Conservation (phyloP, 2,888 invertebrate genomes). For the Caenorhabditis macrosperma region DNA sequence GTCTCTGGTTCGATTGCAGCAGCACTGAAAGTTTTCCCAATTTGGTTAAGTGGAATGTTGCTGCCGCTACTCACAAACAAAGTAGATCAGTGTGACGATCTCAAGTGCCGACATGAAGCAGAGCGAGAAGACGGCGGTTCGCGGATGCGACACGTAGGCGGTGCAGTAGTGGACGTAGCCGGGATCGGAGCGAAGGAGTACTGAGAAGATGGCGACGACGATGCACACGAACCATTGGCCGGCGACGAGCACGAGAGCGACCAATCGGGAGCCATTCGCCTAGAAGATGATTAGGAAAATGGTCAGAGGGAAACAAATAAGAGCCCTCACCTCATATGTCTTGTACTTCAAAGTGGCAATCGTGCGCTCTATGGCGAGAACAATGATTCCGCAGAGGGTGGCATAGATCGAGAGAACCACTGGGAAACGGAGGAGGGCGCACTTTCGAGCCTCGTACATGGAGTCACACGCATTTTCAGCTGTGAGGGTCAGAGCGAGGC, state of each 20-base stretch:
- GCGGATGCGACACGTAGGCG: slow-evolving; percentile 68
- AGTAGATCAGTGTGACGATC: slow-evolving; percentile 59
- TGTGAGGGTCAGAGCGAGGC: slow-evolving; percentile 45
- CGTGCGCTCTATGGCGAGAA: slow-evolving; percentile 66
- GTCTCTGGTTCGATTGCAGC: slow-evolving; percentile 59
- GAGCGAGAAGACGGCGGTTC: slow-evolving; percentile 65
- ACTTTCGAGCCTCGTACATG: slow-evolving; percentile 56
- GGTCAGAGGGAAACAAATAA: too few species aligned
- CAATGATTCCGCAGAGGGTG: slow-evolving; percentile 66
- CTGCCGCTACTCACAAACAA: slow-evolving; percentile 37
- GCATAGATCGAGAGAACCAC: slow-evolving; percentile 67
- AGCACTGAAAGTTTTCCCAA: slow-evolving; percentile 32
- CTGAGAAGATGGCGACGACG: slow-evolving; percentile 53
- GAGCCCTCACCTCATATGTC: slow-evolving; percentile 65
- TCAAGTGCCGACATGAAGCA: slow-evolving; percentile 66
- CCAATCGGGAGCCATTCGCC: slow-evolving; percentile 59
- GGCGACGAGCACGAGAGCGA: slow-evolving; percentile 49
- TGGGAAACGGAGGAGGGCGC: slow-evolving; percentile 59
- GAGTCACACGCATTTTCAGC: slow-evolving; percentile 59
- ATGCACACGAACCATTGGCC: slow-evolving; percentile 66
- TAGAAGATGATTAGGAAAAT: too few species aligned
- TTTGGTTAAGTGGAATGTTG: neutral
- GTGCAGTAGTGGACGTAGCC: slow-evolving; percentile 69
- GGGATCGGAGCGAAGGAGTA: slow-evolving; percentile 58
- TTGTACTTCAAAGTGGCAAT: slow-evolving; percentile 67